Evolutionary conservation across 1,140 invertebrate species (phyloP), one percentile per base, ranked within the genome.

Genomic region (Eumeta japonica): DNA sequence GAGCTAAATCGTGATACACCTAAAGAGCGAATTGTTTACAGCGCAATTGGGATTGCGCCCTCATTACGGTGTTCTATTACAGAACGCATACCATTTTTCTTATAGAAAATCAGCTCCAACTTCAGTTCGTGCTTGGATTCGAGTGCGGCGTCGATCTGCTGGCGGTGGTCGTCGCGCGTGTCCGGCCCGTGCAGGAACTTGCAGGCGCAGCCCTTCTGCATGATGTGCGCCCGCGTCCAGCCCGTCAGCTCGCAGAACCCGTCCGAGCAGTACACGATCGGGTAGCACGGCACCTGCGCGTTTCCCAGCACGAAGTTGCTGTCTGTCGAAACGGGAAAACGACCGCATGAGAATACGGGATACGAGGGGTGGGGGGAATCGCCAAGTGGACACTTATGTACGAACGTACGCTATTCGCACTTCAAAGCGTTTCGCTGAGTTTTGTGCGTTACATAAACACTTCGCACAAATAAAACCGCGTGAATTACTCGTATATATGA

Each of bases 241-340:
- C 93, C 93, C 39, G 93, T 96, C 76, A 97, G 84, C 77, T 97
- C 94, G 70, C 92, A 95, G 80, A 97, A 97, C 34, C 94, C 94
- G 83, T 97, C 94, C 2, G 92, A 95, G 77, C 94, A 97, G 77
- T 97, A 97, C 43, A 97, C 94, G 75, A 97, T 96, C 46, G 94
- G 94, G 79, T 92, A 92, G 41, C 84, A 72, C 43, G 87, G 84
- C 45, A 95, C 93, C 77, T 96, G 92, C 41, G 94, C 94, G 81
- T 97, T 97, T 51, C 94, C 94, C 67, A 97, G 80, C 55, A 97
- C 94, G 78, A 97, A 97, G 80, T 97, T 97, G 79, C 92, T 96
- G 75, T 97, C 94, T 97, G 87, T 46, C 31, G 79, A 84, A 63
- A 56, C 58, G 60, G 62, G 55, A 66, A 55, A 46, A 45, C 38